These are phyloP conservation scores for Styela plicata DNA, from an alignment of 23 tunicate species.

Conservation along the genomic window DNA sequence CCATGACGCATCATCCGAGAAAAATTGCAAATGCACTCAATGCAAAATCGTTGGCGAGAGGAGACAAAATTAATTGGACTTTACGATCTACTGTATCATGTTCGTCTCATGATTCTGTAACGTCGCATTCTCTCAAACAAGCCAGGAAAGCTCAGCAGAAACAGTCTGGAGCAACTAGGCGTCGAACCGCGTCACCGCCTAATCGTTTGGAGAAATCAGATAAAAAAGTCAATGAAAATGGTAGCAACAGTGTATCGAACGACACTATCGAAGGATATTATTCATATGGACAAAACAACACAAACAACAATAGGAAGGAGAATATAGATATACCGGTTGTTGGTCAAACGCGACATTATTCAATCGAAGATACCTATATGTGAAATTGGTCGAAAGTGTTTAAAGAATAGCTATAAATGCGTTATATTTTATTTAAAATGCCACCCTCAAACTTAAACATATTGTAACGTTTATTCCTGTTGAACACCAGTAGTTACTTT, in stretches of 20 bases:
- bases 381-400: not conserved
- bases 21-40: not conserved
- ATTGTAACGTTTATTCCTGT: too few species aligned
- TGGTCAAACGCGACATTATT: not conserved
- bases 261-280: not conserved
- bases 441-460: too few species aligned
- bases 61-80: not conserved
- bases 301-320: not conserved
- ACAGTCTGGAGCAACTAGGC: not conserved
- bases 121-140: not conserved
- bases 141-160: not conserved
- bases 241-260: not conserved
- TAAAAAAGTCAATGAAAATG: not conserved
- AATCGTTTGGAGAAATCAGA: not conserved
- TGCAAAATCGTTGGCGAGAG: not conserved
- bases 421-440: too few species aligned
- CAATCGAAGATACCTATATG: not conserved
- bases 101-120: not conserved
- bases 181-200: not conserved
- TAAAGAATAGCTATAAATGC: too few species aligned
- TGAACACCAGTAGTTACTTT: too few species aligned
- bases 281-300: not conserved
- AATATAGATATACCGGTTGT: not conserved
- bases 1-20: not conserved
- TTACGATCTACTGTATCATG: not conserved